These are phyloP conservation scores for Drosophila neoperkinsi DNA, from an alignment of 2,888 invertebrate genomes.

Conservation along the genomic window DNA sequence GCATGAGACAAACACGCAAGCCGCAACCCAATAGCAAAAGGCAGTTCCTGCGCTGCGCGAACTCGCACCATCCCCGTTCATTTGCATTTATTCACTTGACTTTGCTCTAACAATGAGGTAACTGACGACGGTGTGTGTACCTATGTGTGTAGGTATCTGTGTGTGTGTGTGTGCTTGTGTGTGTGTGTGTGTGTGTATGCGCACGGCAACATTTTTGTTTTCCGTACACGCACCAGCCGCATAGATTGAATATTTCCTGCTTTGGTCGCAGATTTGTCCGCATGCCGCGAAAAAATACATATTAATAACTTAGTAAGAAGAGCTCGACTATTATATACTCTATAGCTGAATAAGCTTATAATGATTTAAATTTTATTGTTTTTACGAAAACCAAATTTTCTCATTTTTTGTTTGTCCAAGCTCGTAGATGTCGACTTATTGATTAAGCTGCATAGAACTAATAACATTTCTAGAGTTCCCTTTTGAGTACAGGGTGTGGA, in stretches of 20 bases:
- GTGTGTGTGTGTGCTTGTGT: not conserved
- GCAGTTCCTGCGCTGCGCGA: constrained; percentile 16
- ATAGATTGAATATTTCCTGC: constrained; percentile 78
- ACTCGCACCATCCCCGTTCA: constrained; percentile 49
- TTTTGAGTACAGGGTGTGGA: constrained; percentile 7
- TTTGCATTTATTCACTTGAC: constrained; percentile 80
- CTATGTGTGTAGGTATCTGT: not conserved
- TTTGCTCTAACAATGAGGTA: constrained; percentile 76
- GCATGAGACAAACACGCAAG: constrained; percentile 40
- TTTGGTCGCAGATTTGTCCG: constrained; percentile 60
- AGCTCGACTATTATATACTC: constrained; percentile 15
- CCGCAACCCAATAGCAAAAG: constrained; percentile 19
- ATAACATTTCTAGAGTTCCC: too few relatives aligned
- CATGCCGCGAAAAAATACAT: constrained; percentile 40
- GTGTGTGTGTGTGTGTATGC: constrained; percentile 2
- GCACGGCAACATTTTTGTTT: constrained; percentile 27
- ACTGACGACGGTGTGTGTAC: constrained; percentile 17
- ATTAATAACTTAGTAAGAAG: not conserved
- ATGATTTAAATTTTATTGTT: not conserved
- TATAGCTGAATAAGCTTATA: not conserved
- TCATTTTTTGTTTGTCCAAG: not conserved
- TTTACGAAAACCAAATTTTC: not conserved
- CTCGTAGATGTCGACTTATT: not conserved
- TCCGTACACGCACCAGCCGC: constrained; percentile 57
- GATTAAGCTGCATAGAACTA: too few relatives aligned